phyloP scores from a whole-genome alignment of 2,113 vertebrate species.

The Macroglossus sobrinus region DNA sequence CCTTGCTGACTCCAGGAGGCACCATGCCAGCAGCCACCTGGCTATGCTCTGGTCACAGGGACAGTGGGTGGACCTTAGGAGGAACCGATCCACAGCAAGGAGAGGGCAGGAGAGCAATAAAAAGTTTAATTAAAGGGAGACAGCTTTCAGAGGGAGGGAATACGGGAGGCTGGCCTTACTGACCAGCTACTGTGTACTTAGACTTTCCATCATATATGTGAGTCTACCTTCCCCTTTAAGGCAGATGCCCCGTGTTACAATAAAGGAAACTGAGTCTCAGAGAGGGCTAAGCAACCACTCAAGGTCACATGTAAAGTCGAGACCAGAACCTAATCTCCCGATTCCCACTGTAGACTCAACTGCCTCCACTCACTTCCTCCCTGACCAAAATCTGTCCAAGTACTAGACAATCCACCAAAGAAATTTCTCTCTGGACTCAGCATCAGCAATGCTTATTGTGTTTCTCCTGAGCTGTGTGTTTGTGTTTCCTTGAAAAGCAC shows the following conservation, averaged over 20 bases:
- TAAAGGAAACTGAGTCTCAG: neutral
- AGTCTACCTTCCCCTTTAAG: neutral
- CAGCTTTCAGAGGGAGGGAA: neutral
- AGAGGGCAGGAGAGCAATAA: slow-evolving; percentile 53
- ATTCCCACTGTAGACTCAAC: neutral
- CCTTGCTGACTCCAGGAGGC: neutral
- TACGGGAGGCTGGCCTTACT: neutral
- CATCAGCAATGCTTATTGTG: neutral
- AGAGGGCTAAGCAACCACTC: neutral
- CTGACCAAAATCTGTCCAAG: neutral
- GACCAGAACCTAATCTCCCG: neutral
- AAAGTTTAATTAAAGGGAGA: slow-evolving; percentile 52
- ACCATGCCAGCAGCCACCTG: neutral
- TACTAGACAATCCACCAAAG: neutral
- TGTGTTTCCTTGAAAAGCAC: neutral
- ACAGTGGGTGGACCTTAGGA: slow-evolving; percentile 15
- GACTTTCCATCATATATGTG: accelerated
- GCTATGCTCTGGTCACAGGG: neutral
- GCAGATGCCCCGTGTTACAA: accelerated
- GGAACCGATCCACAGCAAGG: slow-evolving; percentile 5
- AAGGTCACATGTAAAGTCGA: neutral
- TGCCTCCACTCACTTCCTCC: neutral
- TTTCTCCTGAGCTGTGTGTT: neutral
- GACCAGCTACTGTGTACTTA: neutral
- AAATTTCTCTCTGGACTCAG: neutral